Percentiles rank a stretch among this genome's conserved stretches.
Evolutionary conservation across 2,797 vertebrate genomes (phyloP).

Genomic region (Myiothlypis chrysogaster): DNA sequence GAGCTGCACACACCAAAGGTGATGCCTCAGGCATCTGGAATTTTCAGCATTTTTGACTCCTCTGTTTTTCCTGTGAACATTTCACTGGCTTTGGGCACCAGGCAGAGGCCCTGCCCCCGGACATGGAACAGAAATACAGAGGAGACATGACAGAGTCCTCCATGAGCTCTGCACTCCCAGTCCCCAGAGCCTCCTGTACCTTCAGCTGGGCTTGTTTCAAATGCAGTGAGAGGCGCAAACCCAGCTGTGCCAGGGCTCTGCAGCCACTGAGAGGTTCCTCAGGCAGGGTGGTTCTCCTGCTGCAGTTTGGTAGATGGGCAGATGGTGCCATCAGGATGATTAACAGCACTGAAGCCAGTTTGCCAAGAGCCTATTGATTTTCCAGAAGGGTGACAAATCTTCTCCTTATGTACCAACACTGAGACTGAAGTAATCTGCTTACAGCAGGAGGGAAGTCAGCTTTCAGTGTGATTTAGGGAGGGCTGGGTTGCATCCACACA

Average conservation of each 20-base stretch:
- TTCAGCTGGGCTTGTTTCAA: background rate
- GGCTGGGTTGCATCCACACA: background rate
- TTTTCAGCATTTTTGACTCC: background rate
- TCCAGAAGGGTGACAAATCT: constrained; percentile 39
- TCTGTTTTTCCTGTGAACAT: background rate
- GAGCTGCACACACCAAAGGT: background rate
- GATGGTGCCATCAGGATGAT: constrained; percentile 33
- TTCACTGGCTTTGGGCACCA: rapidly evolving
- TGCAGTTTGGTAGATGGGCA: background rate
- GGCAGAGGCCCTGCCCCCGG: background rate
- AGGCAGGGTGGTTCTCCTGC: background rate
- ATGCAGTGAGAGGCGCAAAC: background rate
- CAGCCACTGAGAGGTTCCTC: background rate
- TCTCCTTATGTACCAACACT: background rate
- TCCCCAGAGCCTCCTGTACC: background rate
- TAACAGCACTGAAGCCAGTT: background rate
- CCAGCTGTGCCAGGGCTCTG: background rate
- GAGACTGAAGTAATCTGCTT: constrained; percentile 23
- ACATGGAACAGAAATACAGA: background rate
- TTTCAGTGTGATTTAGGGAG: background rate
- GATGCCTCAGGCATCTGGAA: background rate
- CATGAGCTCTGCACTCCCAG: background rate
- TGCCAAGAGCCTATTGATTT: constrained; percentile 30
- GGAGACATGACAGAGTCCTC: background rate
- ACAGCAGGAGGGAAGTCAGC: background rate